A percentile compares a stretch with the other conserved stretches of the same genome.
These are phyloP conservation scores for Panthera tigris DNA, from an alignment of 2,113 vertebrate species.

Conservation along the genomic window DNA sequence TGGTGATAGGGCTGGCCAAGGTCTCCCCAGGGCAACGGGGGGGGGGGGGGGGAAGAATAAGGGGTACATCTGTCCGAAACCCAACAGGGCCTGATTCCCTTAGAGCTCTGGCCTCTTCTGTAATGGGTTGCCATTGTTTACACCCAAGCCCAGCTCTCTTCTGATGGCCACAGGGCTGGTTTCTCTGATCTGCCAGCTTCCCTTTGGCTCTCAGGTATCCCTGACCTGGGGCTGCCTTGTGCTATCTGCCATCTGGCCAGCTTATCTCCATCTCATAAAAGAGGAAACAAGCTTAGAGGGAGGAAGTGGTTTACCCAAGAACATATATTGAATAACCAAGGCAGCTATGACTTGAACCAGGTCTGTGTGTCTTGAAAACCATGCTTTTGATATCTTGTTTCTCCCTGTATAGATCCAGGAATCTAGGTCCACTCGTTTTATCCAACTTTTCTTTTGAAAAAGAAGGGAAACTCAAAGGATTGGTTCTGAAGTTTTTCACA, in stretches of 20 bases:
- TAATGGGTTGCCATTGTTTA: neutral
- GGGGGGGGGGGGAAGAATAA: neutral
- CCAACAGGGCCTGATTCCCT: neutral
- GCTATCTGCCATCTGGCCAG: neutral
- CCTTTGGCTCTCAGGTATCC: neutral
- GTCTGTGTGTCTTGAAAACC: neutral
- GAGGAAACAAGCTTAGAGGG: neutral
- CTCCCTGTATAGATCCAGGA: neutral
- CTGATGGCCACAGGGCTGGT: neutral
- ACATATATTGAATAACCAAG: neutral
- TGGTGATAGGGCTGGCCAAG: neutral
- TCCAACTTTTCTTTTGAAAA: neutral
- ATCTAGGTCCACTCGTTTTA: neutral
- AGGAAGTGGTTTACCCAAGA: neutral
- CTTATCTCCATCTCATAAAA: neutral
- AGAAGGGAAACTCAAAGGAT: neutral
- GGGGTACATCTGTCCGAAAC: neutral
- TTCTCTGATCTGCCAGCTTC: neutral
- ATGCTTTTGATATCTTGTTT: neutral
- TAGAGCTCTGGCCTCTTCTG: neutral
- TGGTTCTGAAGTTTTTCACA: neutral
- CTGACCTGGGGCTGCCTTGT: neutral
- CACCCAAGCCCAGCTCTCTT: neutral
- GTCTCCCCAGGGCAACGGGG: neutral
- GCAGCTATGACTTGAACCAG: neutral